Conservation (phyloP, 64 coral and sea anemone genomes). For the Dendronephthya gigantea region DNA sequence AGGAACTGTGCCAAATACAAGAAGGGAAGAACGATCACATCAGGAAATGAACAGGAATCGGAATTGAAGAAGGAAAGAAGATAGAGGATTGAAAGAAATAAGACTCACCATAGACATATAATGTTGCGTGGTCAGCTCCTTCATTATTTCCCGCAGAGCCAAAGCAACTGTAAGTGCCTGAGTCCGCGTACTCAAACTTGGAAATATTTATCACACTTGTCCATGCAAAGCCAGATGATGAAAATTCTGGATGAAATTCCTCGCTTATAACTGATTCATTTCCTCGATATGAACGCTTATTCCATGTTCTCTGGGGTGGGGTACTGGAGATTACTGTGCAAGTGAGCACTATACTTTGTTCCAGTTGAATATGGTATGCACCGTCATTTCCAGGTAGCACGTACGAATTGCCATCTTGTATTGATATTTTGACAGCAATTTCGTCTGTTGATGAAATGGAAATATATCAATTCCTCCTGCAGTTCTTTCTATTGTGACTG, state of each 20-base stretch:
- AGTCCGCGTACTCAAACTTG: background rate
- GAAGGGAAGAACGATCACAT: too few species aligned
- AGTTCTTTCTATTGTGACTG: too few species aligned
- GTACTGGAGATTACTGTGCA: background rate
- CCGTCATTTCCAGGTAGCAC: background rate
- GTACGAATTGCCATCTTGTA: background rate
- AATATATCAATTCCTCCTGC: too few species aligned
- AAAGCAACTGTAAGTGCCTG: background rate
- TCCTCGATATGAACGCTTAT: background rate
- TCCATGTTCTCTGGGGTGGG: background rate
- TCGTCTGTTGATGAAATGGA: background rate
- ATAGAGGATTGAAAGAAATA: background rate
- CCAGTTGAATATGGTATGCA: background rate
- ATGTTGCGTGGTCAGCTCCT: background rate
- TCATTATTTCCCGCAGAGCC: background rate
- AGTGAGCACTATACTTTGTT: background rate
- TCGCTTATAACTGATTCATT: background rate
- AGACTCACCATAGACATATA: background rate
- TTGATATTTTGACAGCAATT: background rate
- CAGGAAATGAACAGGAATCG: too few species aligned
- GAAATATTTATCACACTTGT: background rate
- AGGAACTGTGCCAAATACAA: too few species aligned
- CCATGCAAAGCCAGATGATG: background rate
- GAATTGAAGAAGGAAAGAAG: background rate
- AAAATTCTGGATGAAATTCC: background rate